phyloP scores from a whole-genome alignment of 2,888 invertebrate species.

The Acrobasis suavella region DNA sequence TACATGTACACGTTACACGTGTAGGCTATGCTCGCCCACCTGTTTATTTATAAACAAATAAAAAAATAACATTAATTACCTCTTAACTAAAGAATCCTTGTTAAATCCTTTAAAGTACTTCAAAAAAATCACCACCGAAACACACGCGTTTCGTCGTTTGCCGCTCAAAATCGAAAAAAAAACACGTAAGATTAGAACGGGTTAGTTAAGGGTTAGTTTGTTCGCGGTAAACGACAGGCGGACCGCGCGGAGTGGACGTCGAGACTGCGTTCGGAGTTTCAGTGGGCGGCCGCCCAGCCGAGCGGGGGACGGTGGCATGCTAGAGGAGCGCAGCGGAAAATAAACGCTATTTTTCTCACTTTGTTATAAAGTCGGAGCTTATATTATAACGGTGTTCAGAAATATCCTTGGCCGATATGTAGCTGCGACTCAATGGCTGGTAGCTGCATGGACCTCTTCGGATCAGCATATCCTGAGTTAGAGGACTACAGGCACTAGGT shows the following conservation, averaged over 20 bases:
- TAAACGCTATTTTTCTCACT: background rate
- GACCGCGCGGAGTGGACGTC: conserved; percentile 83
- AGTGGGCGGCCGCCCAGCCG: conserved; percentile 75
- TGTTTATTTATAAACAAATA: conserved; percentile 21
- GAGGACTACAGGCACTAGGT: no score
- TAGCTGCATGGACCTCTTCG: no score
- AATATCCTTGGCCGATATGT: no score
- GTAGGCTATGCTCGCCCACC: background rate
- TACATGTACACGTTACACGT: no score
- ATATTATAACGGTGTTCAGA: no score
- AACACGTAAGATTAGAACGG: conserved; percentile 46
- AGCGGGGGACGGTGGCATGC: conserved; percentile 55
- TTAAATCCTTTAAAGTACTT: conserved; percentile 49
- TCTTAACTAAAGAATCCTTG: conserved; percentile 62
- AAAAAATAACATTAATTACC: conserved; percentile 31
- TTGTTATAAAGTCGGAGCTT: no score
- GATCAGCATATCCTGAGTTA: no score
- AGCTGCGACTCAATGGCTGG: no score
- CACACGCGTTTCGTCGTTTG: conserved; percentile 62
- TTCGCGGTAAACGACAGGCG: conserved; percentile 70
- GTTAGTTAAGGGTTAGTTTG: conserved; percentile 45
- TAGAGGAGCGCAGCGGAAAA: conserved; percentile 49
- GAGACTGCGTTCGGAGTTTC: conserved; percentile 68
- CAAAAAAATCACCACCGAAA: conserved; percentile 58
- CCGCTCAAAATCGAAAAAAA: conserved; percentile 46